These are phyloP conservation scores for Rhizomys pruinosus DNA, from an alignment of 2,113 vertebrate genomes.

Conservation along the genomic window DNA sequence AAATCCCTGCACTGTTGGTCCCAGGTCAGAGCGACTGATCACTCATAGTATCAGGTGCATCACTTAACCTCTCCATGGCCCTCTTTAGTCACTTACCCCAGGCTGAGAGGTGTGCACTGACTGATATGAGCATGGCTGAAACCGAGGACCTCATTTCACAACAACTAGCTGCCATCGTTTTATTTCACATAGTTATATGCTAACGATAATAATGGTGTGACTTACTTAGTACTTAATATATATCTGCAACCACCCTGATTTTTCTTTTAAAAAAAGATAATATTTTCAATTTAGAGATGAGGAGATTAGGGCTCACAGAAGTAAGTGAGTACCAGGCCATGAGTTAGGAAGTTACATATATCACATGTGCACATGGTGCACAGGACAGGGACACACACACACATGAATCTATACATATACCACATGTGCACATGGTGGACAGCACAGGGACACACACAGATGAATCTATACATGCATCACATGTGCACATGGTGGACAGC, in stretches of 20 bases:
- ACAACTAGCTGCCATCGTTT: not conserved
- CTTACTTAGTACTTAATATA: not conserved
- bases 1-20: not conserved
- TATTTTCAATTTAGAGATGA: slow-evolving; percentile 22
- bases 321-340: not conserved
- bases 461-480: no score
- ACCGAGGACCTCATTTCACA: not conserved
- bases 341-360: not conserved
- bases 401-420: no score
- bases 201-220: not conserved
- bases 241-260: not conserved
- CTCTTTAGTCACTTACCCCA: slow-evolving; percentile 16
- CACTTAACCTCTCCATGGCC: not conserved
- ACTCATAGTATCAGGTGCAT: not conserved
- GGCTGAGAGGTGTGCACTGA: not conserved
- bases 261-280: not conserved
- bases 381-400: no score
- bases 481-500: no score
- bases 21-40: not conserved
- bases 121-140: not conserved
- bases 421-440: no score
- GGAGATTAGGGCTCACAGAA: not conserved
- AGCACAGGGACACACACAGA: no score
- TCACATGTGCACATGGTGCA: no score
- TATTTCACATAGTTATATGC: not conserved